Evolutionary conservation across 2,797 vertebrate species (phyloP), one percentile per base, ranked within the genome.

Genomic region (Sciurus carolinensis): DNA sequence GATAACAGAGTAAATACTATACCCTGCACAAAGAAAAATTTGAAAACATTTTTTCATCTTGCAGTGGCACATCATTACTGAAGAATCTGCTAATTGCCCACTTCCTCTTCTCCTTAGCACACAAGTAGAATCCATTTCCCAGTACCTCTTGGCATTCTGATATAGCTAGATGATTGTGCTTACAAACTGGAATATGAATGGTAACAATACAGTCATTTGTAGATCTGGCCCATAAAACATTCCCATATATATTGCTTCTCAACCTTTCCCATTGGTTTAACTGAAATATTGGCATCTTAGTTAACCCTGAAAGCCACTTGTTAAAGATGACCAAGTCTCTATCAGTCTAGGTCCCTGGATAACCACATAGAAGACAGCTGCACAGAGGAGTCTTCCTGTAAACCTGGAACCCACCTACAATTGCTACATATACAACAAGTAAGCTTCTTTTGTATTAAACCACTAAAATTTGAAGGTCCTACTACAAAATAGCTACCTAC

Each of bases 401-500:
- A 73, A 92, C 52, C 36, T 13, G 6, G 4, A 82, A 81, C 26
- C 30, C 50, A 66, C 15, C 1, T 28, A 90, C 47, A 86, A 57
- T 50, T 57, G 36, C 59, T 42, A 80, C 18, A 80, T 57, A 47
- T 80, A 64, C 1, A 89, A 52, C 14, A 33, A 73, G 11, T 57
- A 50, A 79, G 36, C 30, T 92, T 79, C 36, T 30, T 73, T 30
- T 18, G 24, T 5, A 12, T 39, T 62, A 39, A 67, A 13, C 26
- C 69, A 91, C 28, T 79, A 26, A 83, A 72, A 87, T 71, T 10
- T 83, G 75, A 86, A 86, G 15, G 50, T 81, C 28, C 30, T 91
- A 36, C 5, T 26, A 36, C 22, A 81, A 82, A 69, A 26, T 67
- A 54, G 52, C 52, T 20, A 30, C 33, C 24, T n/a, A 73, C 18